Percentiles rank a stretch among this genome's conserved stretches.
Conservation (phyloP, 2,113 vertebrate genomes). For the Arenaria interpres region DNA sequence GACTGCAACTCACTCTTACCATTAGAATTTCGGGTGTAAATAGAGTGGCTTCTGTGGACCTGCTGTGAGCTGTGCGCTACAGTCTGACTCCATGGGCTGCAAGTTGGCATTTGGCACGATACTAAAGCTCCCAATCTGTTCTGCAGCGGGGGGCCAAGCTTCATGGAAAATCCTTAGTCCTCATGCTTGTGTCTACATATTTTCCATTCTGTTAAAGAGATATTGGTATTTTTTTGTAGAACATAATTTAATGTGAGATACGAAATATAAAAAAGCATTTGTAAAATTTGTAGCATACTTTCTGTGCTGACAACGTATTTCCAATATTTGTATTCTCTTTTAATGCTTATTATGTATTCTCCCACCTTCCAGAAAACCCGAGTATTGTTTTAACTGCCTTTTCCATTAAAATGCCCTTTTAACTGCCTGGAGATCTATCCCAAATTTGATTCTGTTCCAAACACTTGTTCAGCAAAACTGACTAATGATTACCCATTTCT, state of each 20-base stretch:
- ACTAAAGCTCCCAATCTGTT: neutral
- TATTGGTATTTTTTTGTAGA: neutral
- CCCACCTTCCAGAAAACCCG: neutral
- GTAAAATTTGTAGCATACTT: neutral
- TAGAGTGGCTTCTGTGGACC: neutral
- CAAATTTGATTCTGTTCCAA: neutral
- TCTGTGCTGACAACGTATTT: neutral
- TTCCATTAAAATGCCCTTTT: neutral
- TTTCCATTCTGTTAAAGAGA: neutral
- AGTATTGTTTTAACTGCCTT: neutral
- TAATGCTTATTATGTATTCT: neutral
- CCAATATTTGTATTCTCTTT: neutral
- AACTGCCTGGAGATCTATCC: neutral
- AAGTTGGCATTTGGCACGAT: neutral
- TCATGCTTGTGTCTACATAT: neutral
- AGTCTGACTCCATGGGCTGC: neutral
- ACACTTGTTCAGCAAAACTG: constrained; percentile 1
- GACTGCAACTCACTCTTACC: neutral
- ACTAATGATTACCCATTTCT: neutral
- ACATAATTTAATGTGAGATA: neutral
- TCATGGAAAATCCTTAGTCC: neutral
- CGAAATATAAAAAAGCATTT: neutral
- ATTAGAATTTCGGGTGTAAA: neutral
- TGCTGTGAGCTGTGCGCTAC: neutral
- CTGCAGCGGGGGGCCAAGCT: neutral